Evolutionary conservation across 2,113 vertebrate genomes (phyloP).

Genomic region (Chaetura pelagica): DNA sequence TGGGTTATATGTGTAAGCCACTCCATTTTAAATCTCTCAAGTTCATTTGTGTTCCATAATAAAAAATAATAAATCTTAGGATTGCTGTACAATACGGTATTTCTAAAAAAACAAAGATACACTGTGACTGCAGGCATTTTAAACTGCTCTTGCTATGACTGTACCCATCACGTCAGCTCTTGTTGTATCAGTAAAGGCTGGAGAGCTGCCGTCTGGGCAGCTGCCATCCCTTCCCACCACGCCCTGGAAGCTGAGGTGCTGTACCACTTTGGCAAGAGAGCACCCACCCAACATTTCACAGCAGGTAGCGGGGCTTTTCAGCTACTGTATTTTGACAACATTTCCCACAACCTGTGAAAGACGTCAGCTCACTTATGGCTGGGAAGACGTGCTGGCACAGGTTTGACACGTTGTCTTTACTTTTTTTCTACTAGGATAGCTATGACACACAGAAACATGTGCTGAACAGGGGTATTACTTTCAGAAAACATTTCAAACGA

Average conservation of each 20-base stretch:
- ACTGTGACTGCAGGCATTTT: neutral
- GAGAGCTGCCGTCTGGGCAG: neutral
- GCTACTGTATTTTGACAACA: constrained; percentile 3
- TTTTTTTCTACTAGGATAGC: neutral
- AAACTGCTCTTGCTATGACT: neutral
- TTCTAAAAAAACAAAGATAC: neutral
- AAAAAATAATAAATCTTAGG: neutral
- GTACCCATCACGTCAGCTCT: neutral
- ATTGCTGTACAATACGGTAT: neutral
- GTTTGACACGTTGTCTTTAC: neutral
- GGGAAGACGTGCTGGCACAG: neutral
- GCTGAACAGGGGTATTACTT: neutral
- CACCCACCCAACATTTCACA: neutral
- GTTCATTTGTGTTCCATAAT: neutral
- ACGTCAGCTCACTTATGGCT: neutral
- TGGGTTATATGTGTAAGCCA: neutral
- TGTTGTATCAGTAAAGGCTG: neutral
- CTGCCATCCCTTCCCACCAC: neutral
- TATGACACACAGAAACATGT: neutral
- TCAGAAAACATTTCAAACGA: neutral
- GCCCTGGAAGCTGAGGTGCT: neutral
- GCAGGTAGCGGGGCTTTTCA: neutral
- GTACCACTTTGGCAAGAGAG: neutral
- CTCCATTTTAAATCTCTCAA: neutral
- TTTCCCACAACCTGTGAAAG: neutral